phyloP scores from a whole-genome alignment of 2,888 invertebrate species.

The Malacosoma neustria region DNA sequence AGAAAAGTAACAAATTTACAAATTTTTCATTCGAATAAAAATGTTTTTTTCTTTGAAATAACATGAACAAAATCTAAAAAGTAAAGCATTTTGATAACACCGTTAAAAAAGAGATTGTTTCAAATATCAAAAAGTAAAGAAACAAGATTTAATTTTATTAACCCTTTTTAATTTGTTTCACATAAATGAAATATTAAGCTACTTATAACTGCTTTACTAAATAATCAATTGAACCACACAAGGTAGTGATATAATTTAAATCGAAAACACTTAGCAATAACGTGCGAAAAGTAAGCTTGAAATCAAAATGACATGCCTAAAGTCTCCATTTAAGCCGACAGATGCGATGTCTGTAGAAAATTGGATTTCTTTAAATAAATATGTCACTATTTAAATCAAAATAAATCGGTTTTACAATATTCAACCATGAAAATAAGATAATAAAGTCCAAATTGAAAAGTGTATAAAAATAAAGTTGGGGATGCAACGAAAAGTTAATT shows the following conservation, averaged over 20 bases:
- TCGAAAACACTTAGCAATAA: background rate
- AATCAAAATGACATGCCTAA: constrained; percentile 60
- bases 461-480: constrained; percentile 5
- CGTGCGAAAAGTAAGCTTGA: constrained; percentile 53
- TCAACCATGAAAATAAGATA: constrained; percentile 12
- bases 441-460: constrained; percentile 23
- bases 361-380: constrained; percentile 75
- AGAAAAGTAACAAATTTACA: too few species aligned
- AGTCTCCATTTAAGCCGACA: constrained; percentile 69
- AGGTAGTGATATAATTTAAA: background rate
- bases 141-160: too few species aligned
- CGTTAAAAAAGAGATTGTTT: too few species aligned
- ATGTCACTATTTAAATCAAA: constrained; percentile 61
- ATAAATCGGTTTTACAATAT: constrained; percentile 25
- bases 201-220: background rate
- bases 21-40: too few species aligned
- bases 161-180: too few species aligned
- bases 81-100: too few species aligned
- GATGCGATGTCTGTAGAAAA: constrained; percentile 74
- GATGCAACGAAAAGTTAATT: constrained; percentile 58
- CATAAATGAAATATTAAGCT: background rate
- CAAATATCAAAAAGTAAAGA: too few species aligned
- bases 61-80: too few species aligned
- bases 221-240: background rate
- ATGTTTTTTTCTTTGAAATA: too few species aligned